phyloP scores from a whole-genome alignment of 2,888 invertebrate species.

The Argyra leucocephala region DNA sequence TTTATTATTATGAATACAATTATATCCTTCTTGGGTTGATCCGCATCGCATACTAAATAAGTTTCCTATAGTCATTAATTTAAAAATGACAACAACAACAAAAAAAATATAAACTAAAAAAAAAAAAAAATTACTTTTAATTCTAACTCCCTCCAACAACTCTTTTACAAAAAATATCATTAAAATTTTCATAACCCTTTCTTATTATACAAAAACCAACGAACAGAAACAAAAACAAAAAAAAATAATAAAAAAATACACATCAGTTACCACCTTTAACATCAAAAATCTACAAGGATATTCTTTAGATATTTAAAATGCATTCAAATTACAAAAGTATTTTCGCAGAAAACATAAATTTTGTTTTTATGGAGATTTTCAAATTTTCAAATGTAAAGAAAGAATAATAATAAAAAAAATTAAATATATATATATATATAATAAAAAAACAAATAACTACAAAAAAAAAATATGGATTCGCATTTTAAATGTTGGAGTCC shows the following conservation, averaged over 20 bases:
- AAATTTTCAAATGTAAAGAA: too few relatives aligned
- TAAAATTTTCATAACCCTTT: neutral
- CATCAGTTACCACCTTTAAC: conserved; percentile 12
- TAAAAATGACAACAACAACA: conserved; percentile 10
- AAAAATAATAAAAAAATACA: neutral
- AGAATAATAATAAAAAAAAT: too few relatives aligned
- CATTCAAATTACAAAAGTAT: neutral
- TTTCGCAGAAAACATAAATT: neutral
- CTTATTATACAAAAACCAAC: too few relatives aligned
- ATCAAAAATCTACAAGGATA: conserved; percentile 2
- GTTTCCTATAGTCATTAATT: conserved; percentile 24
- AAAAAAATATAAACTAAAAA: neutral
- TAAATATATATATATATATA: too few relatives aligned
- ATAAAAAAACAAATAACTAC: neutral
- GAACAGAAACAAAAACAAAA: too few relatives aligned
- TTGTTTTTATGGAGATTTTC: neutral
- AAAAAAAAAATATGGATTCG: neutral
- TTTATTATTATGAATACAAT: conserved; percentile 6
- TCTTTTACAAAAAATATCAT: neutral
- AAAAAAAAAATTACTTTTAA: neutral
- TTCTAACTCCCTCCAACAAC: neutral
- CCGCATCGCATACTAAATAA: conserved; percentile 24
- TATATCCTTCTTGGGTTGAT: conserved; percentile 21
- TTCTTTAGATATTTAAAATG: neutral
- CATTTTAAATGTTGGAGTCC: neutral